Evolutionary conservation across 2,888 invertebrate species (phyloP), one percentile per base, ranked within the genome.

Genomic region (Mimachlamys varia): DNA sequence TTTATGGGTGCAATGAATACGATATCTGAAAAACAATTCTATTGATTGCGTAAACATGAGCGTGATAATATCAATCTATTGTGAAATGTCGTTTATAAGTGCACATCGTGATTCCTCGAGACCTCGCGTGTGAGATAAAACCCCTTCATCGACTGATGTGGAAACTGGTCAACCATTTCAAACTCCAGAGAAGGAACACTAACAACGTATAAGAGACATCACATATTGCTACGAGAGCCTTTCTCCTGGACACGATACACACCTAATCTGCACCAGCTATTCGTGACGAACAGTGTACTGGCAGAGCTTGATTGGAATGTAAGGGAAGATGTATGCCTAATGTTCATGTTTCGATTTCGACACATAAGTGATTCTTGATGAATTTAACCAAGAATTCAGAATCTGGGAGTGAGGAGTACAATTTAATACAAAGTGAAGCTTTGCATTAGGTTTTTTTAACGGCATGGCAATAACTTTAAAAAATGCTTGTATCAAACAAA

Each of bases 31-130:
- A 17, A 5, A n/a, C n/a, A n/a, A 19, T 12, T 53, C 53, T 53
- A 53, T 53, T 53, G 13, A 53, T 53, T 1, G 12, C 12, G 53
- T 53, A 10, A 53, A 22, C 58, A 22, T 7, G 58, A 58, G 22
- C 58, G 58, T 58, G 58, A 4, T 22, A 7, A 7, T 10, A 22
- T 19, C n/a, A n/a, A 10, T 10, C 4, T 27, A 76, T 33, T 33
- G 76, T 76, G 76, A 76, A 27, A 76, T 76, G 76, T 15, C 10
- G 76, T 76, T 76, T 76, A 76, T 12, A 76, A 76, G 76, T 76
- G 27, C 33, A 7, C 27, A 12, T 76, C 76, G 15, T 76, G 76
- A 27, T 27, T 76, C 33, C 33, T 1, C 3, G 76, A 58, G 33
- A 33, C 12, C 7, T 76, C 27, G 76, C 76, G 76, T 76, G 76